Base-by-base conservation (phyloP, 2,888 invertebrate genomes). In the Philhelius pedissequus region DNA sequence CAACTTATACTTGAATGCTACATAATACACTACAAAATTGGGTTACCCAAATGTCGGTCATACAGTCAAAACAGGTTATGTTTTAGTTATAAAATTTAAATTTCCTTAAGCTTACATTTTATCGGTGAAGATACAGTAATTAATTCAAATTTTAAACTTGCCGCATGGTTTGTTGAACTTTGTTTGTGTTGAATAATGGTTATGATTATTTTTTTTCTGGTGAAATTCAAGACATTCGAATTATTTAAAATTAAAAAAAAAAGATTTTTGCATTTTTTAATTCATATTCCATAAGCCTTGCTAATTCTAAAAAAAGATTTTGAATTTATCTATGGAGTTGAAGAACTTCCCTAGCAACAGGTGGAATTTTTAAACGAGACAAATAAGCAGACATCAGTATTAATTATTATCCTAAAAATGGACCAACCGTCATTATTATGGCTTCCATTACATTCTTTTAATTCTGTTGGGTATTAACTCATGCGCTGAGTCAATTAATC, bases 31-130 rank as follows among this genome's bases (percentile, higher is more conserved):
- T 62, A 18, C 45, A 30, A 45, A 64, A 32, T 32, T 45, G 18
- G 64, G 45, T 64, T 64, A 64, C 5, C 20, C 30, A 18, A 27
- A 64, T 64, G n/a, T 64, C 32, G 60, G 60, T 64, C 32, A 64
- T 13, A 32, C 1, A 20, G 30, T 20, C 9, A 9, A 8, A 38
- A 5, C 35, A n/a, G 35, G 58, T 58, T 58, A 58, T 58, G 3
- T 18, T 58, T 32, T 13, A 54, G 30, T 54, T 20, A 52, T 52
- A n/a, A 15, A 52, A 52, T 52, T 52, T 27, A 27, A 52, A 13
- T 22, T 58, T 8, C 15, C 25, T 43, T 60, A 1, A 43, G 27
- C 13, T 20, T 25, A 13, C 9, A 30, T 18, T 13, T 8, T 27
- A 52, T 27, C 4, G 13, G 18, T 18, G 27, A 18, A 32, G 3